Evolutionary conservation across 2,113 vertebrate genomes (phyloP), one percentile per base, ranked within the genome.

Genomic region (Coreoperca whiteheadi): DNA sequence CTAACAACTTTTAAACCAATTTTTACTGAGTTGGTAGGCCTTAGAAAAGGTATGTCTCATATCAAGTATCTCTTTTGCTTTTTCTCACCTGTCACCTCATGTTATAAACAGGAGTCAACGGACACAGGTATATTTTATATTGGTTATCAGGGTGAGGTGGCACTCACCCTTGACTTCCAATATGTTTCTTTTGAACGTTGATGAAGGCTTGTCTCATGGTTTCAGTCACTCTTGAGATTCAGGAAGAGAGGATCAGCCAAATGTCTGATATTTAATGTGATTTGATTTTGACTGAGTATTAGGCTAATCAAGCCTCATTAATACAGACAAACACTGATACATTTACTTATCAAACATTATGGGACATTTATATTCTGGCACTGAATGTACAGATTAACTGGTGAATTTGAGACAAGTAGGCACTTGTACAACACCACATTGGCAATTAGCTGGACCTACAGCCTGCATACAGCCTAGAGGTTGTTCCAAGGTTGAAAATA

Each of bases 401-500:
- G 30, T 70, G 11, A 78, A 25, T 65, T 32, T 34, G 20, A 87
- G 60, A 87, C 75, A 82, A 77, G n/a, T 0, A 8, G 30, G 39
- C 43, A 32, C 51, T 88, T 89, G 61, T 83, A 0, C 73, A 50
- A 18, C 82, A 34, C 32, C 72, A 32, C 53, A 72, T 32, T 68
- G 28, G 65, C 8, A 69, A 77, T 84, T 70, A 88, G 34, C 77
- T 8, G 30, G 37, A 79, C 48, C 59, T 41, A 9, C 79, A 30
- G 57, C 48, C 79, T 8, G 37, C 53, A 28, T n/a, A 65, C 77
- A 79, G 68, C 78, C 59, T 20, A 1, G 77, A 85, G 87, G 81
- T 89, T 84, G 79, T 79, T 88, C 79, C 85, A 85, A 82, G 75
- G 87, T 80, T 84, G 46, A 63, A 80, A 73, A 81, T 76, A 34